phyloP scores from a whole-genome alignment of 2,113 vertebrate species.

The Tiliqua scincoides region DNA sequence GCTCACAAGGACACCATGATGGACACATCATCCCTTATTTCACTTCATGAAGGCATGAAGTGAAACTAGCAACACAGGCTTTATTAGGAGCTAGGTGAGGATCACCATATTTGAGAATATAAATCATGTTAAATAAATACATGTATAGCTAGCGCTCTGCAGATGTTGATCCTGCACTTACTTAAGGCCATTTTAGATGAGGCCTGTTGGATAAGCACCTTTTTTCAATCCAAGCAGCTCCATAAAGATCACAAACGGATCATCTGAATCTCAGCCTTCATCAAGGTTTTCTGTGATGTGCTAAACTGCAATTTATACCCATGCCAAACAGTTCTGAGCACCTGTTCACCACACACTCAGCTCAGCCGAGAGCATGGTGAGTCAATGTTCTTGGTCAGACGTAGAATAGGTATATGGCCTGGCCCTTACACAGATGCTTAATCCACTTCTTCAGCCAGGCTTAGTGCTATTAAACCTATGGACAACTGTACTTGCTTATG shows the following conservation, averaged over 20 bases:
- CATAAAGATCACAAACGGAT: background rate
- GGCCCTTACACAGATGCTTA: background rate
- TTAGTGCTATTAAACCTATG: background rate
- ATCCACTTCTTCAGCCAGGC: background rate
- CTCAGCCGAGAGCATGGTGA: background rate
- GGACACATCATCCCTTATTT: background rate
- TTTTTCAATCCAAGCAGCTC: background rate
- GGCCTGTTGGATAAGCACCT: background rate
- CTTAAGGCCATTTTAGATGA: background rate
- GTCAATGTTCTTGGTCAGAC: background rate
- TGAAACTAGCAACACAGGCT: background rate
- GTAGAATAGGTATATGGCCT: background rate
- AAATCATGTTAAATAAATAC: too few species aligned
- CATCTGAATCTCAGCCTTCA: background rate
- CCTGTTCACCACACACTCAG: background rate
- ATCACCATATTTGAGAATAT: background rate
- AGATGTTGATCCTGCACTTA: background rate
- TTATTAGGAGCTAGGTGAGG: background rate
- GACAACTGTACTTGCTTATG: background rate
- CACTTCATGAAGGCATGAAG: background rate
- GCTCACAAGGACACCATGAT: background rate
- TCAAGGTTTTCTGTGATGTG: background rate
- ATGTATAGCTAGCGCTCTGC: too few species aligned
- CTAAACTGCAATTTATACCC: background rate
- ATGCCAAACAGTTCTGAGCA: background rate